Evolutionary conservation across 23 tunicate genomes (phyloP), one percentile per base, ranked within the genome.

Genomic region (Styela clava): DNA sequence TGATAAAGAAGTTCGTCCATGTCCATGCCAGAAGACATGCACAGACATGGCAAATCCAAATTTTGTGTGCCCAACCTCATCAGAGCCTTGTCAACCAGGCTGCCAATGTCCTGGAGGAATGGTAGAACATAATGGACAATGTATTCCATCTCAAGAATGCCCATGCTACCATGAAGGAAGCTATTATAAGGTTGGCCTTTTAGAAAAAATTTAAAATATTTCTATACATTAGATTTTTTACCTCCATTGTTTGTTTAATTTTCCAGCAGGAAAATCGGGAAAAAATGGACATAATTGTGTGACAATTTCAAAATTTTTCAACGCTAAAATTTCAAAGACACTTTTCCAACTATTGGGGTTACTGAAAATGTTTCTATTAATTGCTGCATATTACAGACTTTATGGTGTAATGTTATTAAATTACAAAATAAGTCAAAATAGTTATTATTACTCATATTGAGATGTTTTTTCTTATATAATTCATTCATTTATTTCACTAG

Each of bases 1-100:
- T 24, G 93, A 74, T 24, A 83, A 84, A 78, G 61, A 83, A 2
- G 80, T 87, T 84, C 91, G 80, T 31, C 92, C 93, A 0, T 88
- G 98, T 63, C 98, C 98, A 35, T 93, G 98, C 84, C 79, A 84
- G 33, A 65, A 68, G 68, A 93, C 98, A 23, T 93, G 98, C 89
- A 63, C 79, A 23, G 84, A 84, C 44, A 84, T 93, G 69, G 93
- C 91, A 24, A 69, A 81, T 22, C 81, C 81, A 26, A 16, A 35
- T 19, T 76, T 76, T 29, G 29, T 22, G 44, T 76, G 81, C 44
- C 81, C 81, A 33, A 32, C 52, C 1, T 52, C 32, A 20, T 9
- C 67, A 23, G 81, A 44, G 0, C 18, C 26, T 0, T 76, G 81
- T 44, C 26, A 63, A 25, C 52, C 68, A 20, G 98, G 87, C 20